Conservation (phyloP, 2,113 vertebrate genomes). For the Sceloporus undulatus region DNA sequence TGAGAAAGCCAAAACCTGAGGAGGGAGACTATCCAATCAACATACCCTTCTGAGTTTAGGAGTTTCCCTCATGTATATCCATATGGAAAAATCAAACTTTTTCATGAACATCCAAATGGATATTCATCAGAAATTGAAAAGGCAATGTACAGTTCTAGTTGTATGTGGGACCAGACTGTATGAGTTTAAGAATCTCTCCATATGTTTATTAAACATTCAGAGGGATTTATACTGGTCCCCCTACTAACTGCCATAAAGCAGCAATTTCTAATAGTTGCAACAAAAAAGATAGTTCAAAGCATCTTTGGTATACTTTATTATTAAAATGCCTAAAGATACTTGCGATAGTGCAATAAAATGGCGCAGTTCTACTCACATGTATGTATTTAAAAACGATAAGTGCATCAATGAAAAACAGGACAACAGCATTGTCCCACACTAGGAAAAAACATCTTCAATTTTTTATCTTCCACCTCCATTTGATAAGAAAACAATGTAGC, state of each 20-base stretch:
- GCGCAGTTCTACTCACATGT: not conserved
- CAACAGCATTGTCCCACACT: too few relatives aligned
- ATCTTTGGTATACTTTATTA: not conserved
- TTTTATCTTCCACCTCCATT: not conserved
- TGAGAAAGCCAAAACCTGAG: not conserved
- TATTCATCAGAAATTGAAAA: not conserved
- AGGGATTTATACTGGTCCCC: not conserved
- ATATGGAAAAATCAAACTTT: not conserved
- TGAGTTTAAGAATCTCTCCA: too few relatives aligned
- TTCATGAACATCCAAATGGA: not conserved
- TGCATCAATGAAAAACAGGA: not conserved
- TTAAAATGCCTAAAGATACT: not conserved
- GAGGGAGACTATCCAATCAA: not conserved
- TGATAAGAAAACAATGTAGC: not conserved
- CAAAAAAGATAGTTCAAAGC: not conserved
- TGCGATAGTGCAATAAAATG: not conserved
- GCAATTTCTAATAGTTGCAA: not conserved
- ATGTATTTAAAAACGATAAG: not conserved
- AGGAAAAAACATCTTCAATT: not conserved
- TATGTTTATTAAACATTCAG: not conserved
- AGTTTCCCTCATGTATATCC: not conserved
- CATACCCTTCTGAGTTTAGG: not conserved
- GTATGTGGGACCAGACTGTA: not conserved
- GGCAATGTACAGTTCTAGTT: not conserved
- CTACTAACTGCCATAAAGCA: not conserved